Conservation (phyloP, 2,888 invertebrate genomes). For the Drosophila neutralis region DNA sequence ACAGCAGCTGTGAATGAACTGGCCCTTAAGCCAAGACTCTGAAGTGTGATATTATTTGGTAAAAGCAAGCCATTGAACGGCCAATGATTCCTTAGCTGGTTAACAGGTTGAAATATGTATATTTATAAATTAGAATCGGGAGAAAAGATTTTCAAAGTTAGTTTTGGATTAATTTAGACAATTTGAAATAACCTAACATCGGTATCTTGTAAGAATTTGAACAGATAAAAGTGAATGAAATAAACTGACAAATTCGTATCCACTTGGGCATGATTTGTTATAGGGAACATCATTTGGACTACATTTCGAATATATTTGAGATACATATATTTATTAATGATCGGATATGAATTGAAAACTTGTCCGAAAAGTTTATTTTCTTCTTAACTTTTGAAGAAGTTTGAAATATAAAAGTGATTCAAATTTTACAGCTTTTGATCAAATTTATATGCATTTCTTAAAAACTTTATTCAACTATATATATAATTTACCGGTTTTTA, state of each 20-base stretch:
- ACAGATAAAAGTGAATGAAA: not conserved
- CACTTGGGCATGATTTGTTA: not conserved
- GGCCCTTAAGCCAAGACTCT: slow-evolving; percentile 23
- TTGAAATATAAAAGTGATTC: not conserved
- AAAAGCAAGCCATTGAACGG: slow-evolving; percentile 14
- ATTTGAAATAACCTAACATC: not conserved
- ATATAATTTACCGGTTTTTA: not conserved
- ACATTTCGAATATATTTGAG: not conserved
- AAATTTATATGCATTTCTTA: not conserved
- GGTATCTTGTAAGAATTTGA: not conserved
- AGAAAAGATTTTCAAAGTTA: not conserved
- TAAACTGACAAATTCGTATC: not conserved
- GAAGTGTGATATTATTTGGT: slow-evolving; percentile 40
- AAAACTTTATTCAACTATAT: not conserved
- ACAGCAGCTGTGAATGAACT: slow-evolving; percentile 71
- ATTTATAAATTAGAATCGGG: slow-evolving; percentile 13
- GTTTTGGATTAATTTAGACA: slow-evolving; percentile 1
- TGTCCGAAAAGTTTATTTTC: not conserved
- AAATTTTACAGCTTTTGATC: not conserved
- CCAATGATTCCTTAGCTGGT: slow-evolving; percentile 15
- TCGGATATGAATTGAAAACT: not conserved
- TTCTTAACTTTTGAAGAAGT: not conserved
- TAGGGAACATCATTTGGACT: not conserved
- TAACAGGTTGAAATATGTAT: slow-evolving; percentile 27
- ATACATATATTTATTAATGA: not conserved